Percentiles rank a stretch among this genome's conserved stretches.
Evolutionary conservation across 2,888 invertebrate genomes (phyloP).

Genomic region (Plagodis pulveraria): DNA sequence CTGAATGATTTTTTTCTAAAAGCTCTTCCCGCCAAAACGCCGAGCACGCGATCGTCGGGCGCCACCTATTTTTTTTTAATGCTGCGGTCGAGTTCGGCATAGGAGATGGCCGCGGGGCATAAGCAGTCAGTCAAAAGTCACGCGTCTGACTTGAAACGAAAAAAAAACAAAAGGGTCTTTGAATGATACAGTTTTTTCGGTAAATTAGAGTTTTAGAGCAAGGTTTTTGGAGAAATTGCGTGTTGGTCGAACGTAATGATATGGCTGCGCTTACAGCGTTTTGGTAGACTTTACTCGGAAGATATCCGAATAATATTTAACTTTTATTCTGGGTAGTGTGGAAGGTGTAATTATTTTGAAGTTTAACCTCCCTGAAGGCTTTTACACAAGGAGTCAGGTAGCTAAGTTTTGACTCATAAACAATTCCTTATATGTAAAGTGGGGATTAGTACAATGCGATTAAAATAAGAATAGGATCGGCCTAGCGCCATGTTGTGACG

Average conservation of each 20-base stretch:
- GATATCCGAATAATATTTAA: conserved; percentile 31
- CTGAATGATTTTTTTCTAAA: conserved; percentile 67
- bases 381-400: conserved; percentile 21
- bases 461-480: no score
- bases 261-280: conserved; percentile 60
- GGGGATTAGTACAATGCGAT: no score
- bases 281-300: conserved; percentile 39
- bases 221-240: conserved; percentile 75
- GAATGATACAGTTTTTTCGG: conserved; percentile 83
- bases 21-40: conserved; percentile 64
- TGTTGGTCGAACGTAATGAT: conserved; percentile 71
- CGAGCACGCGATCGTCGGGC: conserved; percentile 71
- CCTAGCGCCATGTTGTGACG: no score
- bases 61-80: conserved; percentile 72
- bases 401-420: conserved; percentile 5
- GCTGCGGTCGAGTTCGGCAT: conserved; percentile 68
- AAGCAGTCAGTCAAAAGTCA: conserved; percentile 84
- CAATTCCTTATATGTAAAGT: neutral
- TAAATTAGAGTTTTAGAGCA: conserved; percentile 79
- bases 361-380: conserved; percentile 25
- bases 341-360: conserved; percentile 34
- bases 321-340: conserved; percentile 40
- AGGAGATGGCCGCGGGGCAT: conserved; percentile 71
- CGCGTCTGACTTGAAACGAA: conserved; percentile 60
- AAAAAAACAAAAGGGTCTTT: conserved; percentile 66